Conservation (phyloP, 2,113 vertebrate species). For the Camelus bactrianus region DNA sequence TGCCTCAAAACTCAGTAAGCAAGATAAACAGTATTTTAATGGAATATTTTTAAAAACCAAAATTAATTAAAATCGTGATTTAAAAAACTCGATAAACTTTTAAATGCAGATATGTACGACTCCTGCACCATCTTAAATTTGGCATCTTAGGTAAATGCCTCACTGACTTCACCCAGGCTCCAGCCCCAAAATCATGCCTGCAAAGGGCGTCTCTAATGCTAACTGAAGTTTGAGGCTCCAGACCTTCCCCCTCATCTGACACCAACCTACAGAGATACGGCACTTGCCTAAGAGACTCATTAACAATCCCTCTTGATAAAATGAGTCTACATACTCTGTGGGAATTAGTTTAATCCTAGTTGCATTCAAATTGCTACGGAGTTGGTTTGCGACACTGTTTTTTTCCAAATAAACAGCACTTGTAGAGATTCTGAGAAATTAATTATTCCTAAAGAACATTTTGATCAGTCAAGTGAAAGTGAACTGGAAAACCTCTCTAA, state of each 20-base stretch:
- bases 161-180: background rate
- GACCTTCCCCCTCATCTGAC: background rate
- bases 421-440: background rate
- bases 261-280: background rate
- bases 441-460: slow-evolving; percentile 21
- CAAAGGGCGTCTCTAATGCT: background rate
- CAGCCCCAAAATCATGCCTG: background rate
- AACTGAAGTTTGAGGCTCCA: background rate
- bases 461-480: slow-evolving; percentile 31
- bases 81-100: background rate
- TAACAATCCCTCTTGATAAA: slow-evolving; percentile 25
- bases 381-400: background rate
- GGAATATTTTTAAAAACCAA: background rate
- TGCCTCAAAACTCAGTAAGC: background rate
- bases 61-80: background rate
- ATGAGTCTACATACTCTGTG: background rate
- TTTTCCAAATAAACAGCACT: background rate
- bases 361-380: background rate
- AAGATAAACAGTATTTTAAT: background rate
- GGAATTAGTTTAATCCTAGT: background rate
- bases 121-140: background rate
- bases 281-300: background rate
- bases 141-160: background rate
- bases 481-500: background rate
- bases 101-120: background rate